Evolutionary conservation across 2,797 vertebrate genomes (phyloP).

Genomic region (Gastrophryne carolinensis): DNA sequence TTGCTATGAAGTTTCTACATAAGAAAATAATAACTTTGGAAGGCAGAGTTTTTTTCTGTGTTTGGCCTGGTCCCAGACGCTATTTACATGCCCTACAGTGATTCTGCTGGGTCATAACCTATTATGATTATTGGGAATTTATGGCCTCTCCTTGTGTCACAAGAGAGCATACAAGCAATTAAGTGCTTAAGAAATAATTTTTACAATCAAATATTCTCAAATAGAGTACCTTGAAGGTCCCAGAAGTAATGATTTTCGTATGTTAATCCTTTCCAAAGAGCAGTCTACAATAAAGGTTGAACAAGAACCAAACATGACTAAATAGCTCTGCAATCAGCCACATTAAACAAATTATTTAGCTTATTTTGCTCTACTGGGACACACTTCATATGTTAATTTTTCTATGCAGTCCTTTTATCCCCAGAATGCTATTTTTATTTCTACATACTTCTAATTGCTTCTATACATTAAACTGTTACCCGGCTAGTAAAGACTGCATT

Average conservation of each 20-base stretch:
- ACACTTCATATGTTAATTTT: slow-evolving; percentile 32
- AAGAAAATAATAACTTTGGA: too few species aligned
- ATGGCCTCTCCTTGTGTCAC: slow-evolving; percentile 16
- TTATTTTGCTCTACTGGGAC: slow-evolving; percentile 15
- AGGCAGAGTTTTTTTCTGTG: not conserved
- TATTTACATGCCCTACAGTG: not conserved
- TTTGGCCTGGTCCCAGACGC: not conserved
- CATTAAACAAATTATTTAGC: slow-evolving; percentile 40
- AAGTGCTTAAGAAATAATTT: slow-evolving; percentile 21
- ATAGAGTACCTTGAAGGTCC: slow-evolving; percentile 22
- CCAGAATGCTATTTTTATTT: not conserved
- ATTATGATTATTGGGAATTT: slow-evolving; percentile 41
- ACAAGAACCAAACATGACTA: slow-evolving; percentile 8
- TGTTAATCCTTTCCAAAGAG: slow-evolving; percentile 32
- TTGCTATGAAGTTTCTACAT: too few species aligned
- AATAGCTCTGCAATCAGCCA: slow-evolving; percentile 16
- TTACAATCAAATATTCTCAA: slow-evolving; percentile 43
- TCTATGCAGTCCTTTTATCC: slow-evolving; percentile 16
- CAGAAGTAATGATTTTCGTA: slow-evolving; percentile 37
- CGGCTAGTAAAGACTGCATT: slow-evolving; percentile 5
- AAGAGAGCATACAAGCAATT: slow-evolving; percentile 35
- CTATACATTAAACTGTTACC: slow-evolving; percentile 29
- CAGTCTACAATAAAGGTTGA: slow-evolving; percentile 16
- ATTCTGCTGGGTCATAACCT: slow-evolving; percentile 36
- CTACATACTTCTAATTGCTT: slow-evolving; percentile 21